Evolutionary conservation across 2,113 vertebrate genomes (phyloP).

Genomic region (Bettongia penicillata): DNA sequence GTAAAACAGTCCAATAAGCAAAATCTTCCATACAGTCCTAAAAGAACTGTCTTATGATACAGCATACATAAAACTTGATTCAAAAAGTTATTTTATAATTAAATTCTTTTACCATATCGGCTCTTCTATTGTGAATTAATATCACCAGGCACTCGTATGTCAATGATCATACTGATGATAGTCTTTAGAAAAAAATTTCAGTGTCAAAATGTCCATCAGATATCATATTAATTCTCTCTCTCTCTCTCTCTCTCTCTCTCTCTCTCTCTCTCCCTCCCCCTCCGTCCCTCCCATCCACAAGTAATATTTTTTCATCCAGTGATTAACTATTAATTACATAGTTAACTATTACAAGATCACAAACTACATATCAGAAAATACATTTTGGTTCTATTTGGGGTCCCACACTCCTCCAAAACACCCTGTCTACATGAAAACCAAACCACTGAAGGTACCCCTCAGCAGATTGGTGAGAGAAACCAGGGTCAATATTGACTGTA

Average conservation of each 20-base stretch:
- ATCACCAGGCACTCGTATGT: not conserved
- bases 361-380: not conserved
- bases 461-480: not conserved
- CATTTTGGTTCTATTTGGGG: not conserved
- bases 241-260: not conserved
- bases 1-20: not conserved
- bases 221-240: not conserved
- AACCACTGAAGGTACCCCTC: not conserved
- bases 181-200: not conserved
- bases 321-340: not conserved
- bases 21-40: not conserved
- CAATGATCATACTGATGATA: not conserved
- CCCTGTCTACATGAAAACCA: not conserved
- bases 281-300: not conserved
- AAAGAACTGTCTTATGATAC: not conserved
- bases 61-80: not conserved
- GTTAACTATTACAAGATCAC: not conserved
- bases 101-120: not conserved
- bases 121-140: not conserved
- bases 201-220: not conserved
- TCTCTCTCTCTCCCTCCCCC: not conserved
- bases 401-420: not conserved
- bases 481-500: fast-evolving
- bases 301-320: not conserved
- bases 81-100: not conserved